Conservation (phyloP, 2,797 vertebrate species). For the Tinamus major region DNA sequence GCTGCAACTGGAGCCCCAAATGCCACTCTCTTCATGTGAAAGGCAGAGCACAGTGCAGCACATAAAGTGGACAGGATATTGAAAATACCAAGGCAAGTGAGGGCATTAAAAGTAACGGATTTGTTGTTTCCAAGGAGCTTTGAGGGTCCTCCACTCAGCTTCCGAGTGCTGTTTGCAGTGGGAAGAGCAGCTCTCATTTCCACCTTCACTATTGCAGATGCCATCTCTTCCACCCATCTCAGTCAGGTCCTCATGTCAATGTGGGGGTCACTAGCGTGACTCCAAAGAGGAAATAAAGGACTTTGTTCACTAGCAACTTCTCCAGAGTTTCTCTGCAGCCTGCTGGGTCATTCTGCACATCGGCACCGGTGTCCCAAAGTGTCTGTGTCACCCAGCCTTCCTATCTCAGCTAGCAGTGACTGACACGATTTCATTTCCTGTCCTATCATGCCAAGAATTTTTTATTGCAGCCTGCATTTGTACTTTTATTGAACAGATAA, state of each 20-base stretch:
- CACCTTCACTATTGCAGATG: background rate
- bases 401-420: background rate
- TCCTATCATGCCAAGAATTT: background rate
- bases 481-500: background rate
- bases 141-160: background rate
- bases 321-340: background rate
- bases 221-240: background rate
- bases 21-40: background rate
- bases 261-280: accelerated
- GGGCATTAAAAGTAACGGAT: background rate
- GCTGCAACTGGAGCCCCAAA: background rate
- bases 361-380: accelerated
- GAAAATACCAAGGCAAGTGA: background rate
- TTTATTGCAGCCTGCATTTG: background rate
- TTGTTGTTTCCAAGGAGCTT: background rate
- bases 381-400: background rate
- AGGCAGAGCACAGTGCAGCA: background rate
- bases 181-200: conserved; percentile 10
- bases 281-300: accelerated
- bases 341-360: background rate
- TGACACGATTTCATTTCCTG: background rate
- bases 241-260: accelerated
- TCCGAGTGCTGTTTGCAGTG: background rate
- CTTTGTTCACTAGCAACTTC: background rate
- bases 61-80: background rate